phyloP scores from a whole-genome alignment of 2,888 invertebrate genomes.

The Neuroscelio doddi region DNA sequence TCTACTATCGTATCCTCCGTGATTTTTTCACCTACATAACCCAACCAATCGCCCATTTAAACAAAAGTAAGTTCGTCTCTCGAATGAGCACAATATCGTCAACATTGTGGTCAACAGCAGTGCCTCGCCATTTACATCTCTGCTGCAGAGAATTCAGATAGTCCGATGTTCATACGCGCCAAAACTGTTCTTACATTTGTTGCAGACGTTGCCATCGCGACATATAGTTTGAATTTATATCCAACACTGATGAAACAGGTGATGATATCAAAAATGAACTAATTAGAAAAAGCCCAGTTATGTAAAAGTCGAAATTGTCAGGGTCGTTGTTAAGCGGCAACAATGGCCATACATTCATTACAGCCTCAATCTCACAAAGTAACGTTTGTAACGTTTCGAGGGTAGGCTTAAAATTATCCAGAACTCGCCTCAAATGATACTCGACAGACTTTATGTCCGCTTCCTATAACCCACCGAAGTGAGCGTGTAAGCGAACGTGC shows the following conservation, averaged over 20 bases:
- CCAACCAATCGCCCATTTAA: no score
- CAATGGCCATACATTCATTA: conserved; percentile 11
- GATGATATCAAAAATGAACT: not conserved
- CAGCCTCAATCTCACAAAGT: conserved; percentile 11
- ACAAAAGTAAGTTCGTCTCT: no score
- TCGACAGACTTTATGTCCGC: conserved; percentile 60
- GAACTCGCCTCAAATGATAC: conserved; percentile 49
- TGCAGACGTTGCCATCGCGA: conserved; percentile 36
- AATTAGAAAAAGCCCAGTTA: conserved; percentile 22
- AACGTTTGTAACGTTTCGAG: conserved; percentile 15
- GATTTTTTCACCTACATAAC: no score
- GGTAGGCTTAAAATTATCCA: conserved; percentile 6
- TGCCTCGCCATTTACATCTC: no score
- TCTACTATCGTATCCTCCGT: no score
- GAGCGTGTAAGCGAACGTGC: conserved; percentile 58
- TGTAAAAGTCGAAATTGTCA: conserved; percentile 6
- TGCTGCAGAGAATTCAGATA: conserved; percentile 49
- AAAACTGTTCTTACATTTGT: conserved; percentile 42
- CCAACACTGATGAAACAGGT: not conserved
- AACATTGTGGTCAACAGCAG: no score
- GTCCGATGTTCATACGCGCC: conserved; percentile 49
- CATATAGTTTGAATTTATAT: not conserved
- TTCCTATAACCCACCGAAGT: conserved; percentile 65
- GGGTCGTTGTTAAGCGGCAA: not conserved
- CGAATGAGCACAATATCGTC: no score